phyloP scores from a whole-genome alignment of 2,888 invertebrate species.

The Sarcophaga caerulescens region DNA sequence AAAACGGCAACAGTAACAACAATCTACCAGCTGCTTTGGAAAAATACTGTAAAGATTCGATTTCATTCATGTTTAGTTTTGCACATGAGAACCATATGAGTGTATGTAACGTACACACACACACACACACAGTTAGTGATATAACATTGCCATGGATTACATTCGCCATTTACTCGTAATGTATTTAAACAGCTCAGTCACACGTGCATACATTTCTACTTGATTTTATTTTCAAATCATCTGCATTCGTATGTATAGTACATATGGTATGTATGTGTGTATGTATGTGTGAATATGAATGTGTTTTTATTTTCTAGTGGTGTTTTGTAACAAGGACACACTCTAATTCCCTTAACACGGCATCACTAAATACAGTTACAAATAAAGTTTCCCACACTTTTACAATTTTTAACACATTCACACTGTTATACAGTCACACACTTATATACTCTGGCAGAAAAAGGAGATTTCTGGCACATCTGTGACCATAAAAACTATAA shows the following conservation, averaged over 20 bases:
- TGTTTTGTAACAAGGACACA: constrained; percentile 39
- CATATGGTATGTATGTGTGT: no score
- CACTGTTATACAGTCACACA: not conserved
- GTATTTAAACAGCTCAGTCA: constrained; percentile 27
- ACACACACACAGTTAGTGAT: constrained; percentile 1
- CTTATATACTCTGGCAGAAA: not conserved
- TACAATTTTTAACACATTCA: constrained; percentile 6
- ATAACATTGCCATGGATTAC: constrained; percentile 53
- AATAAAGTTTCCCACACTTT: constrained; percentile 36
- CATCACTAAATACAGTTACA: constrained; percentile 39
- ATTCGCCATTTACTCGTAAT: constrained; percentile 34
- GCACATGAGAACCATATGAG: not conserved
- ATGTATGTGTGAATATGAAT: not conserved
- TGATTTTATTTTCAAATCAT: not conserved
- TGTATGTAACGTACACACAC: not conserved
- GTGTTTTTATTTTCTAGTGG: constrained; percentile 9
- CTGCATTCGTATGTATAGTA: no score
- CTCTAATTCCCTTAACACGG: constrained; percentile 38
- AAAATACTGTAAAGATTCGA: constrained; percentile 29
- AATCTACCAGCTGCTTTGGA: constrained; percentile 4
- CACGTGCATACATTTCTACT: not conserved
- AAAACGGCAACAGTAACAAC: not conserved
- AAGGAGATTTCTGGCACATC: not conserved
- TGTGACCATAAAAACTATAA: not conserved
- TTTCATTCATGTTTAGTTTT: constrained; percentile 47